phyloP scores from a whole-genome alignment of 2,113 vertebrate genomes.

The Bos taurus region ARS-UCD2.0 NC_037357.1:16780001-16780500 shows the following conservation, averaged over 20 bases:
- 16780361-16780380: neutral
- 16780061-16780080: neutral
- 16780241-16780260: neutral
- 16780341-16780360: neutral
- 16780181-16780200: conserved; percentile 8
- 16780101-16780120: neutral
- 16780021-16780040: neutral
- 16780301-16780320: neutral
- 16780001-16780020: neutral
- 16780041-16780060: neutral
- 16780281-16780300: neutral
- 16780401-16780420: neutral
- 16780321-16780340: neutral
- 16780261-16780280: neutral
- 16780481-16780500: conserved; percentile 12
- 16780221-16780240: neutral
- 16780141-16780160: neutral
- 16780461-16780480: neutral
- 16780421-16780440: neutral
- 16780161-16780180: neutral
- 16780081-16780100: neutral
- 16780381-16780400: neutral
- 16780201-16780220: neutral
- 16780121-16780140: neutral
- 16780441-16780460: neutral